Evolutionary conservation across 2,113 vertebrate genomes (phyloP).

Genomic region (Heliornis fulica): DNA sequence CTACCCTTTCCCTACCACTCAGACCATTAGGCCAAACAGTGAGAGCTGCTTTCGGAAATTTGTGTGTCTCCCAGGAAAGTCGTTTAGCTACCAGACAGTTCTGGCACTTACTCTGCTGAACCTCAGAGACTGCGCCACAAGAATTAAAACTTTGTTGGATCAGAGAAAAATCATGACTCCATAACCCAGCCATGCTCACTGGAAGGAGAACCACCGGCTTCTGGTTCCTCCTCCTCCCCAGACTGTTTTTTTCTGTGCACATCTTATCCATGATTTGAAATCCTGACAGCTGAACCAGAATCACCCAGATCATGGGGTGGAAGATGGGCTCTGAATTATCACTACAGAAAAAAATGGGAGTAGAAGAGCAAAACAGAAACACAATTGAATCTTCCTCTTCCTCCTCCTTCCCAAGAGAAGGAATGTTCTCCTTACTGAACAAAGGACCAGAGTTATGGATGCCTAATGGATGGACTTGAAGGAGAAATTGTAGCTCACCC

Average conservation of each 20-base stretch:
- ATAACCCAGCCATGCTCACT: background rate
- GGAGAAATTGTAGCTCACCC: background rate
- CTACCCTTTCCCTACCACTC: background rate
- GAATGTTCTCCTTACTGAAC: background rate
- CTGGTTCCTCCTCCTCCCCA: background rate
- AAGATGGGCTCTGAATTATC: background rate
- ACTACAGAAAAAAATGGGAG: background rate
- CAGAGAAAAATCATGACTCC: background rate
- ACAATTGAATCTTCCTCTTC: background rate
- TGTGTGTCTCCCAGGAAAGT: background rate
- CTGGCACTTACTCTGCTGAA: background rate
- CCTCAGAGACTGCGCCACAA: slow-evolving; percentile 10
- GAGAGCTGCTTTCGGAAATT: background rate
- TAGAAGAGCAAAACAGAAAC: background rate
- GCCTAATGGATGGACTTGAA: background rate
- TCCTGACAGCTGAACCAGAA: background rate
- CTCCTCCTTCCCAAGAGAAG: background rate
- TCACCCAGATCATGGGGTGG: background rate
- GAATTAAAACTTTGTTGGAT: background rate
- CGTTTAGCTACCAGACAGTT: background rate
- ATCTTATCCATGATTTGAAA: background rate
- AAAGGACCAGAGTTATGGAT: background rate
- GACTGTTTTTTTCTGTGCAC: background rate
- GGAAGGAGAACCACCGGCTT: background rate
- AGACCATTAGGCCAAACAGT: background rate